These are phyloP conservation scores for Cheilosia vulpina DNA, from an alignment of 2,888 invertebrate species.

Conservation along the genomic window DNA sequence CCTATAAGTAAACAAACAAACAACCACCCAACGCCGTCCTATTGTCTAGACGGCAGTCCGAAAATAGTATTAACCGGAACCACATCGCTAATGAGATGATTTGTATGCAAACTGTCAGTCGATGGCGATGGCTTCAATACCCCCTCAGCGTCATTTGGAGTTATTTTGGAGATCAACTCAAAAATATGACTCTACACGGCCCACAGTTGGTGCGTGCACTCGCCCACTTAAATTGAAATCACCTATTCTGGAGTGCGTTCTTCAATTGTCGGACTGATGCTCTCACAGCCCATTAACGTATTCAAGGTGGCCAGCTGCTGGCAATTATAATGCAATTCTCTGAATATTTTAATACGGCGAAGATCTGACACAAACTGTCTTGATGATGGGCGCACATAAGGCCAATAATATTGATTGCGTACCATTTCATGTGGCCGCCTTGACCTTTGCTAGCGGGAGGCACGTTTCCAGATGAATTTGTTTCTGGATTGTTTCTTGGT, in stretches of 20 bases:
- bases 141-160: not conserved
- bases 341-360: slow-evolving; percentile 20
- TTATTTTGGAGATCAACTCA: slow-evolving; percentile 20
- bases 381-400: not conserved
- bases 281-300: not conserved
- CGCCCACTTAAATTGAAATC: slow-evolving; percentile 21
- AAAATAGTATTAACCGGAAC: not conserved
- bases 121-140: not conserved
- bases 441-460: slow-evolving; percentile 28
- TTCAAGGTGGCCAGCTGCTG: slow-evolving; percentile 38
- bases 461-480: not conserved
- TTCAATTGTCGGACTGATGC: not conserved
- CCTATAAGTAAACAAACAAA: no score
- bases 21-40: no score
- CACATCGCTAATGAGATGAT: slow-evolving; percentile 25
- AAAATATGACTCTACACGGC: slow-evolving; percentile 8
- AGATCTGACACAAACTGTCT: not conserved
- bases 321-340: slow-evolving; percentile 52
- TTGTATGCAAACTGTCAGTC: slow-evolving; percentile 39
- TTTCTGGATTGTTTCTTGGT: slow-evolving; percentile 40
- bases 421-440: slow-evolving; percentile 5
- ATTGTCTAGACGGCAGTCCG: not conserved
- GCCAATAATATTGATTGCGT: slow-evolving; percentile 18
- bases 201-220: slow-evolving; percentile 1
- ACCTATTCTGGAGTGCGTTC: slow-evolving; percentile 1